Conservation (phyloP, 2,888 invertebrate genomes). For the Troglohyphantes excavatus region DNA sequence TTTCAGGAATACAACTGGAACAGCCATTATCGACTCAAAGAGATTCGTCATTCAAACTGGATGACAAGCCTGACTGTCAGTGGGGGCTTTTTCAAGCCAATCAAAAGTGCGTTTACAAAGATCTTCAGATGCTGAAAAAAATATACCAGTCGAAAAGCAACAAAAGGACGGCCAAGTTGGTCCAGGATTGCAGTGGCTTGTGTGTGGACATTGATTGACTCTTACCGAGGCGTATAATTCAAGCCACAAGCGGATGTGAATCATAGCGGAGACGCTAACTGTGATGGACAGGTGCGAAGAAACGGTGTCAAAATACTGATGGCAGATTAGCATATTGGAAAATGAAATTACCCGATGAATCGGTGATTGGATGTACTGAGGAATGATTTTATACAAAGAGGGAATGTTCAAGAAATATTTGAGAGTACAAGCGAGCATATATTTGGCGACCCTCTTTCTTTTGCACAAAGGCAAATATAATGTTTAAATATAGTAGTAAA, state of each 20-base stretch:
- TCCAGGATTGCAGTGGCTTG: neutral
- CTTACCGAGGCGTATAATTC: neutral
- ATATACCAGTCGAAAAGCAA: neutral
- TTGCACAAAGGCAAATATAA: too few relatives aligned
- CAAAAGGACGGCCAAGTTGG: neutral
- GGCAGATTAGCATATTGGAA: neutral
- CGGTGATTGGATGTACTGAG: neutral
- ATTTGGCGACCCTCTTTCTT: too few relatives aligned
- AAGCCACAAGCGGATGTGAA: neutral
- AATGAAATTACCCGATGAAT: neutral
- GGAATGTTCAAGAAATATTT: too few relatives aligned
- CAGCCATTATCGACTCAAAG: too few relatives aligned
- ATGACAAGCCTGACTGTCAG: neutral
- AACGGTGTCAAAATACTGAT: neutral
- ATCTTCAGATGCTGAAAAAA: neutral
- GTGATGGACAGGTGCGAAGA: neutral
- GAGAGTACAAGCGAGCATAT: too few relatives aligned
- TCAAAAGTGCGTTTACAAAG: neutral
- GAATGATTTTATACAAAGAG: too few relatives aligned
- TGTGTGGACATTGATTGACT: conserved; percentile 1
- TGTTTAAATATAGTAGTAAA: too few relatives aligned
- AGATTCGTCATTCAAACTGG: too few relatives aligned
- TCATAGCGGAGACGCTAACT: neutral
- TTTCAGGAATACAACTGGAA: too few relatives aligned
- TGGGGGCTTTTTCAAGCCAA: neutral